phyloP scores from a whole-genome alignment of 2,113 vertebrate genomes.

The Rhodinocichla rosea region DNA sequence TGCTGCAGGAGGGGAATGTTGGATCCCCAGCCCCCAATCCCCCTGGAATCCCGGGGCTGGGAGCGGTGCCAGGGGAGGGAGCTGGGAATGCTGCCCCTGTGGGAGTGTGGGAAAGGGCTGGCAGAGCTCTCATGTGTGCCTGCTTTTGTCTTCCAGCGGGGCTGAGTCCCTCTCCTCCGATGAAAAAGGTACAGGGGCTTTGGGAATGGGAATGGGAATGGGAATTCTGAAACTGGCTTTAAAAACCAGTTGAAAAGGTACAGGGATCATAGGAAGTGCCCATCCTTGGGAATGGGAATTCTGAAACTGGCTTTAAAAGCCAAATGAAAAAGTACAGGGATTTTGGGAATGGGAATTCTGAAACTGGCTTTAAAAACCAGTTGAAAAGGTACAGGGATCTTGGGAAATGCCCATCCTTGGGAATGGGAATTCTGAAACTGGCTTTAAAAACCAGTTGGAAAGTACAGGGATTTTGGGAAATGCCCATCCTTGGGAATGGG shows the following conservation, averaged over 20 bases:
- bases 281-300: neutral
- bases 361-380: neutral
- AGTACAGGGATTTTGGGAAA: neutral
- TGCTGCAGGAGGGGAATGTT: neutral
- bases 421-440: no score
- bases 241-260: neutral
- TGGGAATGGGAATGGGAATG: rapidly evolving
- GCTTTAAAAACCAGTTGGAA: neutral
- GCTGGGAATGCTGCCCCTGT: neutral
- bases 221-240: no score
- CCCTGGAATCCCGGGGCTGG: rapidly evolving
- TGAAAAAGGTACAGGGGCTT: constrained; percentile 45
- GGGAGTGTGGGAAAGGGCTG: rapidly evolving
- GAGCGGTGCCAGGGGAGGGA: neutral
- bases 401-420: neutral
- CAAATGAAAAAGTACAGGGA: neutral
- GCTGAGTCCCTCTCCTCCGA: neutral
- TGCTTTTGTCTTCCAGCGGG: constrained; percentile 53
- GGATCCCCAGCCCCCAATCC: neutral
- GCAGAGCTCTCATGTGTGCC: neutral
- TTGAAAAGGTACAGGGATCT: neutral
- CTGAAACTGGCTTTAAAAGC: neutral
- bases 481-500: no score
- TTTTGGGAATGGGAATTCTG: neutral
- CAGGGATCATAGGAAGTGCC: neutral